These are phyloP conservation scores for Euura saliciscinereae DNA, from an alignment of 1,140 invertebrate species.

Conservation along the genomic window DNA sequence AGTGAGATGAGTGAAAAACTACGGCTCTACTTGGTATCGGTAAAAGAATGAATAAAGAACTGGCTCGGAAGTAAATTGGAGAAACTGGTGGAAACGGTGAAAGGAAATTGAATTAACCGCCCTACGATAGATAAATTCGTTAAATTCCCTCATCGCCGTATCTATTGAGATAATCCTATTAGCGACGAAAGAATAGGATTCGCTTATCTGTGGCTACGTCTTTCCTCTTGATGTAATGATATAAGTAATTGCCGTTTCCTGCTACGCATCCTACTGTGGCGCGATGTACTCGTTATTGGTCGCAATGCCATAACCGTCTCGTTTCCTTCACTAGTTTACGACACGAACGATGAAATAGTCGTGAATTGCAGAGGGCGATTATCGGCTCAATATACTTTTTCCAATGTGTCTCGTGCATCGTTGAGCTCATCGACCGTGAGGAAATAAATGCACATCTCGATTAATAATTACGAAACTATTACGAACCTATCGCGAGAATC, in stretches of 20 bases:
- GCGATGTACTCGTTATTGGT: not conserved
- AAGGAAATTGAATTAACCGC: not conserved
- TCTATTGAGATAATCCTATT: slow-evolving; percentile 2
- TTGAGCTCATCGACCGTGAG: not conserved
- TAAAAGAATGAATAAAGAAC: not conserved
- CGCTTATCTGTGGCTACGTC: not conserved
- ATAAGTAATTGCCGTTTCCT: not conserved
- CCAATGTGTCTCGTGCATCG: not conserved
- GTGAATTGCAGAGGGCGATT: too few species aligned
- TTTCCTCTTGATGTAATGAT: not conserved
- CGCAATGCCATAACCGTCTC: not conserved
- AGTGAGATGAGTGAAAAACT: too few species aligned
- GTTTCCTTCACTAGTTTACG: not conserved
- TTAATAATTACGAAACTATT: not conserved
- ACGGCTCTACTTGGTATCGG: not conserved
- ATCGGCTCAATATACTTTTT: too few species aligned
- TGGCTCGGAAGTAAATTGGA: not conserved
- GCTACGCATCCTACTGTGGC: not conserved
- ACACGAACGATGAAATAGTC: not conserved
- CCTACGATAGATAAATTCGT: not conserved
- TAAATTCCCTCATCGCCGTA: not conserved
- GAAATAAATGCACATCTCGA: not conserved
- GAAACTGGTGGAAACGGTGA: not conserved
- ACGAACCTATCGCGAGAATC: not conserved
- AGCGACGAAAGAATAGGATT: not conserved